These are phyloP conservation scores for Platichthys flesus DNA, from an alignment of 2,113 vertebrate genomes.

Conservation along the genomic window DNA sequence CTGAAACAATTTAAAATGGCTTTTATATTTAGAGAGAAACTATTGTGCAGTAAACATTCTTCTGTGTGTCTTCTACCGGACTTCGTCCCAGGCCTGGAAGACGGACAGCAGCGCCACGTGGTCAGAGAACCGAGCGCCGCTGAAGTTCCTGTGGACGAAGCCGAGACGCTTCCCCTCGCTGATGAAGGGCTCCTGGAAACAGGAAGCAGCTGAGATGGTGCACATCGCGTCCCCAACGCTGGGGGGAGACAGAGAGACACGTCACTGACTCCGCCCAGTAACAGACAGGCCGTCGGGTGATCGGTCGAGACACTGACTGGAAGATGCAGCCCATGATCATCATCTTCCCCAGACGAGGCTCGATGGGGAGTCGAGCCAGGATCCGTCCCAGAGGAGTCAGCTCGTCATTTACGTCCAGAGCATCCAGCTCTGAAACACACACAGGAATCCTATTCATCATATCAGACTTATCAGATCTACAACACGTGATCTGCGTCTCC, in stretches of 20 bases:
- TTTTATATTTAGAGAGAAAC: too few species aligned
- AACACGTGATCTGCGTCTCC: not conserved
- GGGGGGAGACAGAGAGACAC: constrained; percentile 23
- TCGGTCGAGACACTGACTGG: constrained; percentile 82
- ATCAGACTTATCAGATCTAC: too few species aligned
- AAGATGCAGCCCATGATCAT: constrained; percentile 99
- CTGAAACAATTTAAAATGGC: too few species aligned
- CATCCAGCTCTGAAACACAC: constrained; percentile 88
- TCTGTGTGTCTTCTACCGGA: constrained; percentile 80
- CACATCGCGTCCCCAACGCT: constrained; percentile 96
- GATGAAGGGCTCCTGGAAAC: constrained; percentile 95
- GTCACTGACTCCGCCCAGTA: not conserved
- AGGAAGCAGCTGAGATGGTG: constrained; percentile 93
- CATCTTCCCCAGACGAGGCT: constrained; percentile 97
- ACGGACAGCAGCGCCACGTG: constrained; percentile 93
- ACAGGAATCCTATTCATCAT: not conserved
- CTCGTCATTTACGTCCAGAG: constrained; percentile 92
- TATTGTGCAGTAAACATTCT: too few species aligned
- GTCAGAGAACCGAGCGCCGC: constrained; percentile 92
- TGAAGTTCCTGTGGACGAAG: constrained; percentile 93
- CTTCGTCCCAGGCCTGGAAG: constrained; percentile 97
- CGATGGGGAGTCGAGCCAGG: constrained; percentile 93
- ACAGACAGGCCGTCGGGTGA: not conserved
- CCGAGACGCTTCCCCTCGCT: constrained; percentile 93
- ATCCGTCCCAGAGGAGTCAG: constrained; percentile 94